A percentile compares a stretch with the other conserved stretches of the same genome.
Evolutionary conservation across 2,797 vertebrate genomes (phyloP).

Genomic region (Xenops minutus): DNA sequence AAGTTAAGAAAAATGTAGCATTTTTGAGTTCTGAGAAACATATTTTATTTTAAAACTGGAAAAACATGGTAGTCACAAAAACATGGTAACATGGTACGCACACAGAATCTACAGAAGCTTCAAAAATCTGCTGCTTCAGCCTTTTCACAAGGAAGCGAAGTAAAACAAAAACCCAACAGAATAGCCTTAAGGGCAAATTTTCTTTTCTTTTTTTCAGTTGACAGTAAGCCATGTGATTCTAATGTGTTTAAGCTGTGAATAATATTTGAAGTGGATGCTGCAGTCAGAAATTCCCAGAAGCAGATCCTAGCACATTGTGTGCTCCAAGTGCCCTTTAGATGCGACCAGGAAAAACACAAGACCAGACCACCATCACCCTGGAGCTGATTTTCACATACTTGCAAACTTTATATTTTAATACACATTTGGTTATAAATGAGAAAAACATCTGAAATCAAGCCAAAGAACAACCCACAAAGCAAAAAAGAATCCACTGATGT

Average conservation of each 20-base stretch:
- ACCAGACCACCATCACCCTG: neutral
- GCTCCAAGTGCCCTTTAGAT: neutral
- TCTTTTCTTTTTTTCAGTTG: neutral
- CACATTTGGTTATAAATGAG: neutral
- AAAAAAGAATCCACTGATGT: neutral
- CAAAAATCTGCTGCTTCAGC: slow-evolving; percentile 38
- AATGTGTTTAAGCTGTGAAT: slow-evolving; percentile 45
- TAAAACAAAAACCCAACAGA: neutral
- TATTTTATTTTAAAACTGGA: neutral
- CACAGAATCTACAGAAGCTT: neutral
- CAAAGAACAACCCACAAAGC: neutral
- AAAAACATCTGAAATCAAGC: neutral
- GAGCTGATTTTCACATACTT: neutral
- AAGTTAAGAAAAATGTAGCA: neutral
- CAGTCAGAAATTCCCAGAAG: slow-evolving; percentile 40
- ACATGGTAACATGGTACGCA: neutral
- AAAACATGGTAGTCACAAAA: neutral
- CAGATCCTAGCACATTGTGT: neutral
- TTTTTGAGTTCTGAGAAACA: neutral
- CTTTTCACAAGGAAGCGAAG: neutral
- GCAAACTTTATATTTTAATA: neutral
- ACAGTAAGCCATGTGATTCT: slow-evolving; percentile 36
- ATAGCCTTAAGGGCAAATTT: neutral
- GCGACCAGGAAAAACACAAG: neutral
- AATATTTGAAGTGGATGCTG: neutral